These are phyloP conservation scores for Dunckerocampus dactyliophorus DNA, from an alignment of 2,113 vertebrate genomes.

Conservation along the genomic window DNA sequence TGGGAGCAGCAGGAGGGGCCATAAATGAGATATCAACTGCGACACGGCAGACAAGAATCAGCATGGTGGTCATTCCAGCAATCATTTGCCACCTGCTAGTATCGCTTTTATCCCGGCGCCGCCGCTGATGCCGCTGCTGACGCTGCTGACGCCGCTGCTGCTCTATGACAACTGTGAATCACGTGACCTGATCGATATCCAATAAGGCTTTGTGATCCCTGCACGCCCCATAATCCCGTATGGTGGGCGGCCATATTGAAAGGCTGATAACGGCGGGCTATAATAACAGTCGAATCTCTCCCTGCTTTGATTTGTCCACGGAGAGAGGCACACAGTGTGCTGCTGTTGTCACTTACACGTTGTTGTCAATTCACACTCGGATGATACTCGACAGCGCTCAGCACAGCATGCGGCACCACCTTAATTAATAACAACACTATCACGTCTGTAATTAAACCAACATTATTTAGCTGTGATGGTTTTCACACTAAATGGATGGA, in stretches of 20 bases:
- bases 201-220: conserved; percentile 57
- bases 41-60: conserved; percentile 41
- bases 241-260: conserved; percentile 23
- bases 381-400: not conserved
- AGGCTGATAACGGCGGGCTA: conserved; percentile 41
- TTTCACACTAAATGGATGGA: too few relatives aligned
- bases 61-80: conserved; percentile 19
- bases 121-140: too few relatives aligned
- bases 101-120: conserved; percentile 19
- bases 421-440: not conserved
- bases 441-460: not conserved
- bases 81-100: conserved; percentile 51
- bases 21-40: conserved; percentile 45
- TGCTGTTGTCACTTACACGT: not conserved
- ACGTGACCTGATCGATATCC: conserved; percentile 61
- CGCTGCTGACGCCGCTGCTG: conserved; percentile 4
- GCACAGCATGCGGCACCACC: too few relatives aligned
- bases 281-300: conserved; percentile 45
- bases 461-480: not conserved
- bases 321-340: conserved; percentile 13
- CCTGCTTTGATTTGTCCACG: conserved; percentile 28
- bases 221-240: conserved; percentile 24
- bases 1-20: conserved; percentile 16
- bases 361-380: not conserved
- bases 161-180: conserved; percentile 26